Conservation (phyloP, 92 coral and sea anemone species). For the Palythoa grandis region DNA sequence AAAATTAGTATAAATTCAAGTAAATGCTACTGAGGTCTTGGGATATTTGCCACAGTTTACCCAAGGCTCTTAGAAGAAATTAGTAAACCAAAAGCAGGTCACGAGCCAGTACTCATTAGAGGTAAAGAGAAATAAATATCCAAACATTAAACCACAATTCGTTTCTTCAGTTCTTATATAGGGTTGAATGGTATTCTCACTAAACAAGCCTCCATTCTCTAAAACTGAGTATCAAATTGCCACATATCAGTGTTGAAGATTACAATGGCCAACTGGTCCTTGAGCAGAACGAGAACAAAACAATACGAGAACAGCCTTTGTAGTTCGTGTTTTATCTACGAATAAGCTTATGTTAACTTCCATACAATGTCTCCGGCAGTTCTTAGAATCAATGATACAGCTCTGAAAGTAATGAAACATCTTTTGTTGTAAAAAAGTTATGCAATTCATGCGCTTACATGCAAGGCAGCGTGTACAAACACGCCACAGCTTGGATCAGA, state of each 20-base stretch:
- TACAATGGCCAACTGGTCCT: background rate
- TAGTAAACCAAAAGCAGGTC: background rate
- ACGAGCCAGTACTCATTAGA: background rate
- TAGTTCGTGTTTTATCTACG: background rate
- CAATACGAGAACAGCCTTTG: background rate
- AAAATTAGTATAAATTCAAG: background rate
- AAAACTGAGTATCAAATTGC: background rate
- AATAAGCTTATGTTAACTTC: background rate
- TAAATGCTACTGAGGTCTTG: background rate
- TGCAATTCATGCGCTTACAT: background rate
- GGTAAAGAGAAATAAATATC: background rate
- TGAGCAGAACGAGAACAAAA: background rate
- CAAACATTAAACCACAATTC: background rate
- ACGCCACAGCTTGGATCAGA: background rate
- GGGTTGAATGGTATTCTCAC: background rate
- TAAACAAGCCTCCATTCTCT: background rate
- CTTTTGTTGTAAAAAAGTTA: background rate
- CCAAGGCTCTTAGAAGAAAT: background rate
- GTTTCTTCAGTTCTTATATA: background rate
- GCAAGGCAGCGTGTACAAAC: slow-evolving; percentile 6
- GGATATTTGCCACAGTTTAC: background rate
- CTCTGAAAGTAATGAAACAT: background rate
- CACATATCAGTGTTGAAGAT: background rate
- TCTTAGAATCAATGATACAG: background rate
- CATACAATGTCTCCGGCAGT: background rate